phyloP scores from a whole-genome alignment of 2,113 vertebrate species.

The Etheostoma cragini region DNA sequence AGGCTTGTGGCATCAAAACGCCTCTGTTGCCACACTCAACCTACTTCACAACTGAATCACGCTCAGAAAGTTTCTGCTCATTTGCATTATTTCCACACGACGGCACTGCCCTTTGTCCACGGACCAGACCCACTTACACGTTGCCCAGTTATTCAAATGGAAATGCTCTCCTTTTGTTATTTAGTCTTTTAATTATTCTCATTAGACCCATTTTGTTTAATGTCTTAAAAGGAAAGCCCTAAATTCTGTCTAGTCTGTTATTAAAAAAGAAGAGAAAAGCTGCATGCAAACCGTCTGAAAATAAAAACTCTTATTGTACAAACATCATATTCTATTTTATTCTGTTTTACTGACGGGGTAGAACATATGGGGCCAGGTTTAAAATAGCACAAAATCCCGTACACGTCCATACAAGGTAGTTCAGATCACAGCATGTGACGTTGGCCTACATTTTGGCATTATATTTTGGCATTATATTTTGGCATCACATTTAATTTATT shows the following conservation, averaged over 20 bases:
- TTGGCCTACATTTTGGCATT: conserved; percentile 1
- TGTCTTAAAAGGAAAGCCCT: background rate
- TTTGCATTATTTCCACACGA: conserved; percentile 16
- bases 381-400: background rate
- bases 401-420: background rate
- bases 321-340: background rate
- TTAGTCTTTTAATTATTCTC: background rate
- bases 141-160: background rate
- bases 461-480: too few relatives aligned
- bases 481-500: background rate
- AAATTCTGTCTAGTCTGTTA: background rate
- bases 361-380: background rate
- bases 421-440: background rate
- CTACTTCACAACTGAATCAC: background rate
- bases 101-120: background rate
- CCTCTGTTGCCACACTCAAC: background rate
- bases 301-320: background rate
- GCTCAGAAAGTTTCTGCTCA: background rate
- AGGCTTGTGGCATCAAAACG: background rate
- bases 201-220: background rate
- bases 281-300: background rate
- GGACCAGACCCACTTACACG: background rate
- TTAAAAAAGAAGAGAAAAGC: background rate
- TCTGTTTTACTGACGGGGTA: background rate
- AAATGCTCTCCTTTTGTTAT: background rate